Evolutionary conservation across 2,797 vertebrate species (phyloP), one percentile per base, ranked within the genome.

Genomic region (Hydrophis major): DNA sequence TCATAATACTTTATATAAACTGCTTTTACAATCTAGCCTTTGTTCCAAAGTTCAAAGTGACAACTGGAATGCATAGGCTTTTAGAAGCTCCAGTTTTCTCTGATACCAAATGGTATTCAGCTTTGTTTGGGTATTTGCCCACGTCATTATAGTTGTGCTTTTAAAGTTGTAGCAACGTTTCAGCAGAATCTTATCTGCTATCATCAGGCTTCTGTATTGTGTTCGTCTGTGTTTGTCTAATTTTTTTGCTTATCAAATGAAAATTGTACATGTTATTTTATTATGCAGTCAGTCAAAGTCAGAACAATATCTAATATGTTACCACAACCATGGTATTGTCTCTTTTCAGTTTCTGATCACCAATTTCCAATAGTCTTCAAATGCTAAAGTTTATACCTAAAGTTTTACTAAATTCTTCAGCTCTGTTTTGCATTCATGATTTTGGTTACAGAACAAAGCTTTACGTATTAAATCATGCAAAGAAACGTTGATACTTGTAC

Each of bases 1-100:
- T 98, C 97, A 98, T 98, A 98, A 98, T 98, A 97, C 96, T 97
- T 98, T 98, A 98, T 98, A 98, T 98, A 98, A 98, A 98, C 97
- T 98, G 94, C 95, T 97, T 98, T 98, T 98, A 98, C 98, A 98
- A 97, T 98, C 97, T 98, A 96, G 93, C 96, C 97, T 98, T 98
- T 98, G 97, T 98, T 98, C 96, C 96, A 95, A 96, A 98, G 98
- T 98, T 98, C 98, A 98, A 98, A 98, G 98, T 98, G 97, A 98
- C 97, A 98, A 98, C 97, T 97, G 97, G 98, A 97, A 97, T 94
- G 96, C 96, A 96, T 96, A 98, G 96, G 97, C 98, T 98, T 96
- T 97, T 97, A 95, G 93, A 96, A 96, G 95, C 97, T 97, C 96
- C 95, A 96, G 94, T 93, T 95, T 97, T 96, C 95, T 95, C 90